Evolutionary conservation across 23 tunicate genomes (phyloP).

Genomic region (Diplosoma virens): DNA sequence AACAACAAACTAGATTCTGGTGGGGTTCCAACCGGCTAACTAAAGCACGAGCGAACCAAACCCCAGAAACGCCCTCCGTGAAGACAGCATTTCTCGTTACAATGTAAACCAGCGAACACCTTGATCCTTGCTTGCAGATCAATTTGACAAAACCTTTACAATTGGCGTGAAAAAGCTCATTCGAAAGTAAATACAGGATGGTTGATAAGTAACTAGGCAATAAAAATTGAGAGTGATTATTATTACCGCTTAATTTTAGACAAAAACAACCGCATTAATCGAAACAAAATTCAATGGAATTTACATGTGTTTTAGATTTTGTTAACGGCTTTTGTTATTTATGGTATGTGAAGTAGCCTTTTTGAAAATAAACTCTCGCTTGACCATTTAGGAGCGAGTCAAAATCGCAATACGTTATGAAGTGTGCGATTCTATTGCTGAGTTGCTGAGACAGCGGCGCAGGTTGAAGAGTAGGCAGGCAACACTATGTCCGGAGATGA

Average conservation of each 20-base stretch:
- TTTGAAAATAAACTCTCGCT: slow-evolving; percentile 1
- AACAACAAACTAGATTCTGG: not conserved
- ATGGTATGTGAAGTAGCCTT: not conserved
- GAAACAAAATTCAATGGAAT: not conserved
- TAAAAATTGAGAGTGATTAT: not conserved
- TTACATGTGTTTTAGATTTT: not conserved
- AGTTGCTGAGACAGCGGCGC: not conserved
- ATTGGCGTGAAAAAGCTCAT: not conserved
- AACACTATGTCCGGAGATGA: slow-evolving; percentile 8
- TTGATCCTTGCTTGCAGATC: too few relatives aligned
- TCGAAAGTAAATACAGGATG: not conserved
- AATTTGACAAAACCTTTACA: too few relatives aligned
- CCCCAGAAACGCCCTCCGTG: too few relatives aligned
- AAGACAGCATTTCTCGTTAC: too few relatives aligned
- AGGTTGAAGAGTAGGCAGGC: slow-evolving; percentile 4
- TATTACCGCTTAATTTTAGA: not conserved
- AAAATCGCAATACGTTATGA: slow-evolving; percentile 12
- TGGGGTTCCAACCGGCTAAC: not conserved
- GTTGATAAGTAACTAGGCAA: slow-evolving; percentile 8
- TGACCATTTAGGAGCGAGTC: slow-evolving; percentile 9
- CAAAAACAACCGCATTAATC: not conserved
- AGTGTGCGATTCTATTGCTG: slow-evolving; percentile 2
- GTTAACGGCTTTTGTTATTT: not conserved
- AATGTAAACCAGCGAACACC: too few relatives aligned
- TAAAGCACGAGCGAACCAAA: too few relatives aligned